A percentile compares a stretch with the other conserved stretches of the same genome.
phyloP scores from a whole-genome alignment of 2,888 invertebrate species.

The Phortica magna region DNA sequence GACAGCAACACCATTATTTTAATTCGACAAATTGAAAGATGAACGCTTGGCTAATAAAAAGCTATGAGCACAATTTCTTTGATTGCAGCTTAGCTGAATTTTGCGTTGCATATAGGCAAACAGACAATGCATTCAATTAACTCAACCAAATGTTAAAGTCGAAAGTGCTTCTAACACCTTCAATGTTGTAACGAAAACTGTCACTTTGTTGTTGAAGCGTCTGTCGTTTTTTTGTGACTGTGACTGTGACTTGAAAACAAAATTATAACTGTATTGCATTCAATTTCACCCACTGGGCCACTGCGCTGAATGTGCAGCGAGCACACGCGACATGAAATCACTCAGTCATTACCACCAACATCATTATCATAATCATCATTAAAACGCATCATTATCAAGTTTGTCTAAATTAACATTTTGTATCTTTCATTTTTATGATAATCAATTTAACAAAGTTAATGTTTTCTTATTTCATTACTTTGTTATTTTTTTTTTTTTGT shows the following conservation, averaged over 20 bases:
- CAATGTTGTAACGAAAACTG: background rate
- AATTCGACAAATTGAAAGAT: slow-evolving; percentile 36
- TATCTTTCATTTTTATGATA: slow-evolving; percentile 42
- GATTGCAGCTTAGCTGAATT: slow-evolving; percentile 33
- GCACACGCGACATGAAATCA: slow-evolving; percentile 49
- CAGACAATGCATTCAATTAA: slow-evolving; percentile 35
- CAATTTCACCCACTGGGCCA: slow-evolving; percentile 78
- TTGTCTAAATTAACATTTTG: background rate
- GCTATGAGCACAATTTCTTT: slow-evolving; percentile 9
- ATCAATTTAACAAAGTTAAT: slow-evolving; percentile 39
- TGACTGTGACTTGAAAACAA: slow-evolving; percentile 64
- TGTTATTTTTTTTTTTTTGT: background rate
- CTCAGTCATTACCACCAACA: slow-evolving; percentile 27
- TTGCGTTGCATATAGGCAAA: background rate
- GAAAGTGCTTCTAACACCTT: slow-evolving; percentile 20
- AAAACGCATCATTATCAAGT: slow-evolving; percentile 27
- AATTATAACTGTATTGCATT: slow-evolving; percentile 68
- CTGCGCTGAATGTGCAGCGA: slow-evolving; percentile 76
- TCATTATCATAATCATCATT: slow-evolving; percentile 25
- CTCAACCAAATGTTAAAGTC: background rate
- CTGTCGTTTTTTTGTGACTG: slow-evolving; percentile 25
- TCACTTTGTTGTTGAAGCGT: slow-evolving; percentile 7
- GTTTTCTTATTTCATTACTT: slow-evolving; percentile 30
- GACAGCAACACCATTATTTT: slow-evolving; percentile 17
- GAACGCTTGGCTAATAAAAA: slow-evolving; percentile 29